Evolutionary conservation across 1,140 invertebrate genomes (phyloP), one percentile per base, ranked within the genome.

Genomic region (Bursaphelenchus mucronatus): DNA sequence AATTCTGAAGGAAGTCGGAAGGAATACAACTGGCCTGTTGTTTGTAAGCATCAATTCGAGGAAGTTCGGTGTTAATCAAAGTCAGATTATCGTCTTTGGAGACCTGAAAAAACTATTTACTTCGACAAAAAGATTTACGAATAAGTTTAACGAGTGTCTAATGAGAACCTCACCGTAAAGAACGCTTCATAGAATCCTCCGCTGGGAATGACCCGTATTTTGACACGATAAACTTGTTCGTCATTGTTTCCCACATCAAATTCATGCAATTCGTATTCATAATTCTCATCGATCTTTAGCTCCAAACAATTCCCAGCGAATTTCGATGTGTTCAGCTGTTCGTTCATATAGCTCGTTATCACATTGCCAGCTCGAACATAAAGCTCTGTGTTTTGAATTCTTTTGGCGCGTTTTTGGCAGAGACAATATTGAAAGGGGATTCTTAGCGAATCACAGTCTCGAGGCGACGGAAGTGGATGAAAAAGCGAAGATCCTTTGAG

Each of bases 101-200:
- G 30, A 30, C 30, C 30, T 30, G 30, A 30, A 30, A 30, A 30
- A 30, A 30, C n/a, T 30, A 30, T 30, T 30, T 30, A n/a, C n/a
- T n/a, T n/a, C n/a, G 40, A 59, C 30, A 40, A 11, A 44, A 59
- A 59, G 8, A 51, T 58, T 58, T 8, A 58, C 17, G 8, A 41
- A 44, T 50, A 19, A 10, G 8, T 58, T 44, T 17, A 46, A 54
- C 8, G n/a, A n/a, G n/a, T n/a, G n/a, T n/a, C n/a, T n/a, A n/a
- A n/a, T n/a, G n/a, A n/a, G n/a, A n/a, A n/a, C n/a, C 21, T 59
- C 7, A 59, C 57, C 3, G 41, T 44, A 13, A 44, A 39, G 40
- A 59, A 59, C 40, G 57, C 41, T 30, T 59, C 57, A 44, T 59
- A 59, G 40, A 59, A 39, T 1, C 57, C 57, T n/a, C 57, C 57